Conservation (phyloP, 2,888 invertebrate genomes). For the Ischnus inquisitorius region DNA sequence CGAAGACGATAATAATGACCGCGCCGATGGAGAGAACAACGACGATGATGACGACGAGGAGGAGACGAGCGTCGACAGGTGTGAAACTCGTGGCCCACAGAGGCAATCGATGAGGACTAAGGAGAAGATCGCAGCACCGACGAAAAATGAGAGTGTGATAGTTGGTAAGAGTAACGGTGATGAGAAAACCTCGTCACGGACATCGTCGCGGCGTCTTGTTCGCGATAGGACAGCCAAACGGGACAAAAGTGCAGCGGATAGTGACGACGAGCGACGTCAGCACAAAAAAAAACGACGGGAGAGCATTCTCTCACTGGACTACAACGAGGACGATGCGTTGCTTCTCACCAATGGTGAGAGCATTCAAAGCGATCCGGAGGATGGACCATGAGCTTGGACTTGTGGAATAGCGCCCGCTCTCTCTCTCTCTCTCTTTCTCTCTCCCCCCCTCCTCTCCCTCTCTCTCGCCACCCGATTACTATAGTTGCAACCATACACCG, state of each 20-base stretch:
- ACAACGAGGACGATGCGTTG: constrained; percentile 91
- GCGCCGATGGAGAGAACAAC: constrained; percentile 66
- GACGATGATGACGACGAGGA: constrained; percentile 39
- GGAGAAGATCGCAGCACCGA: constrained; percentile 19
- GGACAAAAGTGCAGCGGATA: constrained; percentile 86
- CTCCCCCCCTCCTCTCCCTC: too few relatives aligned
- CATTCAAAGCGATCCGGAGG: constrained; percentile 84
- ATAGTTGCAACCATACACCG: not conserved
- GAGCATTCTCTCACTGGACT: constrained; percentile 91
- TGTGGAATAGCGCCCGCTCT: not conserved
- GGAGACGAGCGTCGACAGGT: constrained; percentile 44
- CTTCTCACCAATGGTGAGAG: constrained; percentile 90
- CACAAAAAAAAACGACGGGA: constrained; percentile 91
- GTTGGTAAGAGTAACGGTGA: constrained; percentile 78
- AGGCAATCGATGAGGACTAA: constrained; percentile 76
- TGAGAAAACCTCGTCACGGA: constrained; percentile 65
- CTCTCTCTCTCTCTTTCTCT: too few relatives aligned
- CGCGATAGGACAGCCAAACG: constrained; percentile 84
- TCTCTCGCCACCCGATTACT: not conserved
- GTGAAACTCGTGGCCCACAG: constrained; percentile 47
- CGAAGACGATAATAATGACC: constrained; percentile 63
- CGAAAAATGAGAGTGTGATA: constrained; percentile 55
- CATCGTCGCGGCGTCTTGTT: constrained; percentile 71
- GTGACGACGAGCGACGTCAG: constrained; percentile 86
- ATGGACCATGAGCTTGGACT: constrained; percentile 39